These are phyloP conservation scores for Netelia melanura DNA, from an alignment of 2,888 invertebrate genomes.

Conservation along the genomic window DNA sequence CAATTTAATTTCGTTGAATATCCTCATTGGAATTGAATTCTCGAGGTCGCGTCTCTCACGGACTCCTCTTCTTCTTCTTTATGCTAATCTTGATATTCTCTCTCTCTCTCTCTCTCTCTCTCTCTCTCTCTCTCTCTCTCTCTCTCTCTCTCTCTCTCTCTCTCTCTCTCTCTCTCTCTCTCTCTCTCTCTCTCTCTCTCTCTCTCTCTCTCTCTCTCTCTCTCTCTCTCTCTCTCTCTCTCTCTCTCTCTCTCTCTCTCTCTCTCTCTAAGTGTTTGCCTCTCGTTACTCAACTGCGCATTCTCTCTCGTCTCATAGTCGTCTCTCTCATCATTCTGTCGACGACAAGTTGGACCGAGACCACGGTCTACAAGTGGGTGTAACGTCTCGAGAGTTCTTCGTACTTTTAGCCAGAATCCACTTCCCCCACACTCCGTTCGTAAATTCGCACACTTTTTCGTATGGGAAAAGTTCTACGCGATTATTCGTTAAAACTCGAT, in stretches of 20 bases:
- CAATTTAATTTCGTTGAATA: slow-evolving; percentile 60
- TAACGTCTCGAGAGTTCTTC: slow-evolving; percentile 52
- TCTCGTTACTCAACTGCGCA: slow-evolving; percentile 60
- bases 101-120: not conserved
- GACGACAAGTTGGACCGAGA: slow-evolving; percentile 46
- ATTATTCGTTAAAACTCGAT: not conserved
- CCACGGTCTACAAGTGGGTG: slow-evolving; percentile 65
- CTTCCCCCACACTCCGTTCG: slow-evolving; percentile 16
- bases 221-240: not conserved
- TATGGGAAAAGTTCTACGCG: not conserved
- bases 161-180: slow-evolving; percentile 1
- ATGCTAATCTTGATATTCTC: slow-evolving; percentile 61
- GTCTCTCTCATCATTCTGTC: slow-evolving; percentile 19
- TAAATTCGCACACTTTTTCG: not conserved
- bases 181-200: not conserved
- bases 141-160: not conserved
- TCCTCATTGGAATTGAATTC: slow-evolving; percentile 55
- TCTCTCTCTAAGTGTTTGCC: slow-evolving; percentile 39
- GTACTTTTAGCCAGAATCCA: slow-evolving; percentile 56
- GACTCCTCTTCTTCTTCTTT: slow-evolving; percentile 15
- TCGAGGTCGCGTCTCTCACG: not conserved
- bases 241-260: not conserved
- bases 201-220: slow-evolving; percentile 1
- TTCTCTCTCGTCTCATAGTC: slow-evolving; percentile 45
- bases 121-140: not conserved